Evolutionary conservation across 1,140 invertebrate genomes (phyloP), one percentile per base, ranked within the genome.

Genomic region (Pomacea maculata): DNA sequence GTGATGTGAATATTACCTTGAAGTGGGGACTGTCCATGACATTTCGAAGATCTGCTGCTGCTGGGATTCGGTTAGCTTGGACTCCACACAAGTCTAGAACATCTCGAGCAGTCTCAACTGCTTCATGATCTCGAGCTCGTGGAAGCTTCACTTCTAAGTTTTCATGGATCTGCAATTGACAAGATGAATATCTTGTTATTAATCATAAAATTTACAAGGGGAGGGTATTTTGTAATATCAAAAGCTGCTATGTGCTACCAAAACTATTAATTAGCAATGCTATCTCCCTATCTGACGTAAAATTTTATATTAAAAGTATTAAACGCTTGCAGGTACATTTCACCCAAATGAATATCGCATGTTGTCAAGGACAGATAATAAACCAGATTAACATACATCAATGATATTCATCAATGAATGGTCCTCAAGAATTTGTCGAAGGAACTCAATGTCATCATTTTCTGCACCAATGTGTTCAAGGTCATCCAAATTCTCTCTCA

Each of bases 371-470:
- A 82, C 21, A 57, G 68, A 57, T n/a, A 54, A 25, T 25, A 25
- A 25, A 76, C 34, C 75, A 67, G 68, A 61, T 8, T 11, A 45
- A 82, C 83, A 79, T 79, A 89, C 88, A 83, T 88, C 82, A 61
- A 87, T 81, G 71, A 89, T 17, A 61, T 81, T 80, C 45, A 87
- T 83, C 21, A 89, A 34, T 15, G 82, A 25, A 29, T 82, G 82
- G 78, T 86, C 83, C 61, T 78, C 80, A 7, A 89, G 79, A 52
- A 89, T 84, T 10, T 85, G 75, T 78, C 81, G 85, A 8, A 89
- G 82, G 79, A 89, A 88, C 34, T 85, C 85, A 12, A 89, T 80
- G 45, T 89, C 88, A 54, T 73, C 73, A 75, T 85, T 70, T 10
- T 82, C 79, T 8, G 86, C 88, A 19, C 83, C 86, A 25, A 83